Evolutionary conservation across 2,888 invertebrate species (phyloP).

Genomic region (Drosophila mettleri): DNA sequence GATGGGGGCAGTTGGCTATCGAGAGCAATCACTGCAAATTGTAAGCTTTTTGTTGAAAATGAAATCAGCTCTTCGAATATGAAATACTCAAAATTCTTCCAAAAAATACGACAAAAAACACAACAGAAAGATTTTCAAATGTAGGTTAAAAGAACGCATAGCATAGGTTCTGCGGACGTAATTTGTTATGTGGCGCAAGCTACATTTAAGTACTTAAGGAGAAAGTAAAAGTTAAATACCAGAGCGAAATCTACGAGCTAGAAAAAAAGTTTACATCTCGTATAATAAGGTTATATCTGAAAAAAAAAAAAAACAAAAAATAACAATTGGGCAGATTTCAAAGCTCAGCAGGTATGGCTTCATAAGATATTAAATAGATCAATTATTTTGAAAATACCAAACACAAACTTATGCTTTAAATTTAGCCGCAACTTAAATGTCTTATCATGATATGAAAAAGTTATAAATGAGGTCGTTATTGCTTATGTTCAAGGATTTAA

Average conservation of each 20-base stretch:
- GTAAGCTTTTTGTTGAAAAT: conserved; percentile 66
- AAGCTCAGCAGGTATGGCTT: conserved; percentile 8
- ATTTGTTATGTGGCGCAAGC: conserved; percentile 47
- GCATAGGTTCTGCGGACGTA: conserved; percentile 43
- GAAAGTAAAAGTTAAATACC: conserved; percentile 55
- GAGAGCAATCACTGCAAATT: conserved; percentile 64
- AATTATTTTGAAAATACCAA: background rate
- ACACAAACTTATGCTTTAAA: no score
- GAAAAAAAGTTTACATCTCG: conserved; percentile 10
- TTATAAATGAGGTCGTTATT: no score
- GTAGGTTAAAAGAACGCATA: conserved; percentile 43
- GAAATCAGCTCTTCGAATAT: conserved; percentile 54
- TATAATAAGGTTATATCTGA: conserved; percentile 14
- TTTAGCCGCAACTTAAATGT: no score
- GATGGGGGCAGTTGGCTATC: conserved; percentile 36
- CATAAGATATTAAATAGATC: background rate
- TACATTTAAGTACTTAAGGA: conserved; percentile 36
- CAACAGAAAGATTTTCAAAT: conserved; percentile 10
- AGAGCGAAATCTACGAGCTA: conserved; percentile 25
- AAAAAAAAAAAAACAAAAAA: conserved; percentile 15
- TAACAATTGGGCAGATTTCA: conserved; percentile 9
- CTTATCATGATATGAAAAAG: no score
- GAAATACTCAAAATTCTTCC: conserved; percentile 40
- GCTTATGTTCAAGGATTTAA: no score
- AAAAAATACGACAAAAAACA: background rate